Evolutionary conservation across 2,797 vertebrate genomes (phyloP), one percentile per base, ranked within the genome.

Genomic region (Adrianichthys oophorus): DNA sequence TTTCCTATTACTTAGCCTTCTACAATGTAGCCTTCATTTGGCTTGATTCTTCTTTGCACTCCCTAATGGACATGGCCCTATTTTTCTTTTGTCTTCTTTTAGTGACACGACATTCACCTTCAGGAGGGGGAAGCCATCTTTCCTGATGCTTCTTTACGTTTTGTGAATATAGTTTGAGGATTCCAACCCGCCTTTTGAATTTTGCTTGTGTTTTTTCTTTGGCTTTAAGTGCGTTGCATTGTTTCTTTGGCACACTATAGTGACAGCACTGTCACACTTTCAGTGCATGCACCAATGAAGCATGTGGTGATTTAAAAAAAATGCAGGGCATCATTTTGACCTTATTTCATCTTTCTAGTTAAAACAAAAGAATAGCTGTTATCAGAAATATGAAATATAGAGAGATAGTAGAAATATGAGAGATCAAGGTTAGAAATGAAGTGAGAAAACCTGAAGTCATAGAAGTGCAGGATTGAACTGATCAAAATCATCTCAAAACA

Each of bases 91-190:
- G 92, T 93, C 87, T 91, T 91, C 83, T 80, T 91, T 90, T 89
- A 90, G 86, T 87, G 79, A 81, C 90, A 86, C 89, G 90, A 90
- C 91, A 93, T 93, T 92, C 90, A 91, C 90, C 91, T 93, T 92
- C 89, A 84, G 92, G 92, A 91, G 81, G 80, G 83, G 10, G 85
- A 61, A 84, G 74, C 78, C 81, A 72, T 88, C 76, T 79, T 79
- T 80, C 66, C 59, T 69, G 67, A 82, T 80, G 85, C 82, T 84
- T 90, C 87, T 92, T 88, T 90, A 90, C 83, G 88, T 92, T 88
- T 89, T 78, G 68, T 91, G 86, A 90, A 87, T 90, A 87, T 88
- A 88, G 87, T 91, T 90, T 81, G 77, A 89, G 70, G 84, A 88
- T 88, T 83, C 72, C 59, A 62, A 59, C 81, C 78, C 65, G 65